Percentiles rank a stretch among this genome's conserved stretches.
Evolutionary conservation across 2,888 invertebrate genomes (phyloP).

Genomic region (Gasteruption jaculator): DNA sequence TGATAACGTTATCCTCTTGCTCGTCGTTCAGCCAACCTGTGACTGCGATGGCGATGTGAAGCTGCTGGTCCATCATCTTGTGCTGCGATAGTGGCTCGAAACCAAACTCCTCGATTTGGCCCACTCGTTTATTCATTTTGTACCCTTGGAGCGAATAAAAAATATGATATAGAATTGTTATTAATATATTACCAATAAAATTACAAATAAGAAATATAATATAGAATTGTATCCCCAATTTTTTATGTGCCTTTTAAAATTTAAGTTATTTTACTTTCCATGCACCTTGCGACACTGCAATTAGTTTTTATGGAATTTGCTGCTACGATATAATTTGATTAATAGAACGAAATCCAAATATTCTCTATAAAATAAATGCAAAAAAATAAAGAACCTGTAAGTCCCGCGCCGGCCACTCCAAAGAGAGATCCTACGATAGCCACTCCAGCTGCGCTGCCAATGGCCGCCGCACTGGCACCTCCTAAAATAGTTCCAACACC

Average conservation of each 20-base stretch:
- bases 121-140: conserved; percentile 66
- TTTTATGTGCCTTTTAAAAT: background rate
- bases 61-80: conserved; percentile 44
- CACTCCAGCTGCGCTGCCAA: conserved; percentile 55
- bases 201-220: background rate
- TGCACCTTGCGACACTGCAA: background rate
- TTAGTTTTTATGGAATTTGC: no score
- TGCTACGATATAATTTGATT: no score
- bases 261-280: background rate
- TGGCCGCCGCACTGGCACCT: conserved; percentile 51
- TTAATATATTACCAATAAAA: background rate
- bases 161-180: conserved; percentile 2
- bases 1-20: conserved; percentile 44
- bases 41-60: conserved; percentile 61
- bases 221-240: background rate
- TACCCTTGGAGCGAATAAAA: conserved; percentile 50
- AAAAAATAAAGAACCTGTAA: conserved; percentile 58
- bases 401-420: conserved; percentile 65
- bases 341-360: no score
- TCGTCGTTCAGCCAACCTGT: conserved; percentile 64
- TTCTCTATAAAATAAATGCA: no score
- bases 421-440: conserved; percentile 61
- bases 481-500: conserved; percentile 55
- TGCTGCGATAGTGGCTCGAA: conserved; percentile 55
- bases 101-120: conserved; percentile 64